Conservation (phyloP, 2,888 invertebrate species). For the Drosophila sordidula region DNA sequence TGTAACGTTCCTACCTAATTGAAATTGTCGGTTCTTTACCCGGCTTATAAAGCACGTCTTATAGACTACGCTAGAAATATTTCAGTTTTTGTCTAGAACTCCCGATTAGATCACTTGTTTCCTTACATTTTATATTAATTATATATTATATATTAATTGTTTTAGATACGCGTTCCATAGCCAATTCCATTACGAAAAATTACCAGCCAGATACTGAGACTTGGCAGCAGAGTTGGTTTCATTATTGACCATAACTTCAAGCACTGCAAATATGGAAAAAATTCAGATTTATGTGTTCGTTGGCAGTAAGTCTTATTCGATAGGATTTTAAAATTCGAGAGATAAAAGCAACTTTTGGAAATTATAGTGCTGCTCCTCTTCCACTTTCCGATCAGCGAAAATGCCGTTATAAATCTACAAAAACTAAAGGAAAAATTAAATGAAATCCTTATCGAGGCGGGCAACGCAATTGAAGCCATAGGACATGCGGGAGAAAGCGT, state of each 20-base stretch:
- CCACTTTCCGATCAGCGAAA: not conserved
- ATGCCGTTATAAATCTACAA: not conserved
- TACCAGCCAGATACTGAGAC: not conserved
- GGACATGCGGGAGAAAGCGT: not conserved
- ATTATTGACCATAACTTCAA: not conserved
- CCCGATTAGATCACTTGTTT: too few relatives aligned
- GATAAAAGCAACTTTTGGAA: not conserved
- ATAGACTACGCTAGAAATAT: too few relatives aligned
- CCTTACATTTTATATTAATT: too few relatives aligned
- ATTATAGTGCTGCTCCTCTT: slow-evolving; percentile 11
- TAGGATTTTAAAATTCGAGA: not conserved
- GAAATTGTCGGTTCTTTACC: too few relatives aligned
- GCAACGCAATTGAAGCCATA: not conserved
- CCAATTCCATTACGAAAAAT: not conserved
- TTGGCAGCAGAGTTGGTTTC: not conserved
- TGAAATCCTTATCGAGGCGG: not conserved
- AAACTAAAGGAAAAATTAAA: not conserved
- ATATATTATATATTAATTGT: not conserved
- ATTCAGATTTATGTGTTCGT: not conserved
- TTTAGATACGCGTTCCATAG: not conserved
- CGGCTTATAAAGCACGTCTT: too few relatives aligned
- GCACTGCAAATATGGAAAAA: not conserved
- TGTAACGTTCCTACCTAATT: too few relatives aligned
- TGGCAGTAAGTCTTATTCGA: slow-evolving; percentile 4
- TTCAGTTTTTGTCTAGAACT: too few relatives aligned